Base-by-base conservation (phyloP, 2,797 vertebrate species). In the Decapterus maruadsi region DNA sequence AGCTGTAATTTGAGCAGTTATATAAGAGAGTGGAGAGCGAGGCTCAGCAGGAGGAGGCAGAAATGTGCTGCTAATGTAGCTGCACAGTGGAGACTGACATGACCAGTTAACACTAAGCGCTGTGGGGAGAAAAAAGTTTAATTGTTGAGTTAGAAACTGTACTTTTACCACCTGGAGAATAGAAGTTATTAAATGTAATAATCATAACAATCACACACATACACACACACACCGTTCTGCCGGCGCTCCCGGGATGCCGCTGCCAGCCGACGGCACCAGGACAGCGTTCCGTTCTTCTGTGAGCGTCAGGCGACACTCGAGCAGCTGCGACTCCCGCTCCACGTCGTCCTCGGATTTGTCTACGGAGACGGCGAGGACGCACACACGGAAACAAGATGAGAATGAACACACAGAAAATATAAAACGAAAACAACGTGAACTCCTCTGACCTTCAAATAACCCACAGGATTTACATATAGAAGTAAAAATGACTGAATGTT, bases 241-340 rank as follows among this genome's bases (percentile, higher is more conserved):
- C 0, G 98, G 98, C 0, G 98, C 96, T 78, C 98, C 98, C 0
- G 98, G 98, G 78, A 99, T 99, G 1, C 97, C 97, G 8, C 98
- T 99, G 84, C 97, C 97, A 1, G 97, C 96, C 4, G 97, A 97
- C 17, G 98, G 98, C 70, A 99, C 97, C 95, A 99, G 95, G 0
- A 99, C 97, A 0, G 98, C 96, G 0, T 99, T 99, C 11, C 98
- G 95, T 53, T 99, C 98, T 53, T 99, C 98, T 0, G 98, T 99
- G 0, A 99, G 94, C 0, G 97, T 99, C 68, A 99, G 86, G 1
- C 98, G 95, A 90, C 97, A 97, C 90, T 99, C 98, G 16, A 99
- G 82, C 54, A 99, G 95, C 86, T 99, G 97, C 0, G 97, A 97
- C 82, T 99, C 98, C 0, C 96, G 89, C 58, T 99, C 98, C 0